Evolutionary conservation across 2,888 invertebrate genomes (phyloP).

Genomic region (Coenonympha glycerion): DNA sequence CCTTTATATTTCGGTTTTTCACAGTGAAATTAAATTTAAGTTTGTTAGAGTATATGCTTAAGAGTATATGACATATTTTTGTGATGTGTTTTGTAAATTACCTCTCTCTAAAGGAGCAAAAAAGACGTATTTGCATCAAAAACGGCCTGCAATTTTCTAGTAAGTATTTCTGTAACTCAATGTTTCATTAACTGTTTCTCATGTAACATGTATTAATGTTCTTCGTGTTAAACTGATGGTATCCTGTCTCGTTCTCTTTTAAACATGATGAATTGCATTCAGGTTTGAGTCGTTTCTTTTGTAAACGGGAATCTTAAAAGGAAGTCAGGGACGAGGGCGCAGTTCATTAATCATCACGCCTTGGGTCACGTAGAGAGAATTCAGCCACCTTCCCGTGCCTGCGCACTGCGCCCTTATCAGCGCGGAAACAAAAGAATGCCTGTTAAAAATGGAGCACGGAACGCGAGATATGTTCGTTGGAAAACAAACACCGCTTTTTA

Average conservation of each 20-base stretch:
- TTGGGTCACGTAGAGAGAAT: conserved; percentile 24
- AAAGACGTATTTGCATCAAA: too few species aligned
- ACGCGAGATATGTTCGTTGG: conserved; percentile 10
- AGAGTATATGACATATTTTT: too few species aligned
- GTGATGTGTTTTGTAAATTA: too few species aligned
- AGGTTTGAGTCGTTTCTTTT: conserved; percentile 17
- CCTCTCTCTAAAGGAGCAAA: too few species aligned
- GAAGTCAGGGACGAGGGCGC: conserved; percentile 18
- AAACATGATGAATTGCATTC: conserved; percentile 17
- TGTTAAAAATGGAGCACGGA: conserved; percentile 21
- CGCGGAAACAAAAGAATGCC: conserved; percentile 25
- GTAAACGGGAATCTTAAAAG: conserved; percentile 16
- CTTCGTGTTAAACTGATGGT: background rate
- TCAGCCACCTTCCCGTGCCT: conserved; percentile 20
- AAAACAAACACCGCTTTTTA: conserved; percentile 14
- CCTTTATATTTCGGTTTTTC: too few species aligned
- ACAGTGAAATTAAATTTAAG: too few species aligned
- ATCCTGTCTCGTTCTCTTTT: background rate
- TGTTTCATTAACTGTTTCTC: too few species aligned
- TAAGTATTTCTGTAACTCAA: too few species aligned
- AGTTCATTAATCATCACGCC: conserved; percentile 29
- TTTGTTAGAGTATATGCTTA: too few species aligned
- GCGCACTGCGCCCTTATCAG: conserved; percentile 21
- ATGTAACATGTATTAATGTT: background rate
- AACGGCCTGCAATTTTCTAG: too few species aligned